Evolutionary conservation across 2,113 vertebrate genomes (phyloP).

Genomic region (Eupsittula cactorum): DNA sequence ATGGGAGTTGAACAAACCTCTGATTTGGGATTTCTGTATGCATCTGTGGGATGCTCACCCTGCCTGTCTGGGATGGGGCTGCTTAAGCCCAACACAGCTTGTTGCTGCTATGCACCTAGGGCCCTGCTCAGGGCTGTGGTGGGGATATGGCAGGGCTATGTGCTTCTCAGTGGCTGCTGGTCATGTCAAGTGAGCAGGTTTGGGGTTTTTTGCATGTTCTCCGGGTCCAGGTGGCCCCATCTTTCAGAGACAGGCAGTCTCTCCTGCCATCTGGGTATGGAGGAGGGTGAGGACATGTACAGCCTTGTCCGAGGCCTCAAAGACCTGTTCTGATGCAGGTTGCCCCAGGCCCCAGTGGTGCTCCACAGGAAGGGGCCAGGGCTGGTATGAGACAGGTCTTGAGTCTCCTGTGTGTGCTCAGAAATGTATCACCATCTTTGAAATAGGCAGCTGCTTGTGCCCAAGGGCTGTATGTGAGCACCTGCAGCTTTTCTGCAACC

Average conservation of each 20-base stretch:
- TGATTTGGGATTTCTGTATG: background rate
- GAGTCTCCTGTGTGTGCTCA: background rate
- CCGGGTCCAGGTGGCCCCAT: background rate
- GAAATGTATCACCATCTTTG: rapidly evolving
- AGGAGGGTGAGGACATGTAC: background rate
- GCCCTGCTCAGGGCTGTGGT: background rate
- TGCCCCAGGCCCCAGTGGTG: background rate
- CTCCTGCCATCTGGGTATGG: rapidly evolving
- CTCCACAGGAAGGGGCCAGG: background rate
- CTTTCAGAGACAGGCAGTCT: background rate
- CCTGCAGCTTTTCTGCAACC: background rate
- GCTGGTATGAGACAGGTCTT: rapidly evolving
- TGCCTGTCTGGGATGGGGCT: rapidly evolving
- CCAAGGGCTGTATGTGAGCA: rapidly evolving
- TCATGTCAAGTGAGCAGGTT: rapidly evolving
- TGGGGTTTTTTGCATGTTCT: background rate
- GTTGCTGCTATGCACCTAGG: rapidly evolving
- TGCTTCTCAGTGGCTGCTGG: background rate
- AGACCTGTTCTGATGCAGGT: rapidly evolving
- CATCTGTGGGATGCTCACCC: background rate
- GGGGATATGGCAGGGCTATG: background rate
- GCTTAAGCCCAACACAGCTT: no score
- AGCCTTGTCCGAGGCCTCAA: rapidly evolving
- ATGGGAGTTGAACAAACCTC: background rate
- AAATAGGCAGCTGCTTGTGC: background rate